Percentiles rank a stretch among this genome's conserved stretches.
phyloP scores from a whole-genome alignment of 2,888 invertebrate genomes.

The Spatulosminthurus flaviceps region DNA sequence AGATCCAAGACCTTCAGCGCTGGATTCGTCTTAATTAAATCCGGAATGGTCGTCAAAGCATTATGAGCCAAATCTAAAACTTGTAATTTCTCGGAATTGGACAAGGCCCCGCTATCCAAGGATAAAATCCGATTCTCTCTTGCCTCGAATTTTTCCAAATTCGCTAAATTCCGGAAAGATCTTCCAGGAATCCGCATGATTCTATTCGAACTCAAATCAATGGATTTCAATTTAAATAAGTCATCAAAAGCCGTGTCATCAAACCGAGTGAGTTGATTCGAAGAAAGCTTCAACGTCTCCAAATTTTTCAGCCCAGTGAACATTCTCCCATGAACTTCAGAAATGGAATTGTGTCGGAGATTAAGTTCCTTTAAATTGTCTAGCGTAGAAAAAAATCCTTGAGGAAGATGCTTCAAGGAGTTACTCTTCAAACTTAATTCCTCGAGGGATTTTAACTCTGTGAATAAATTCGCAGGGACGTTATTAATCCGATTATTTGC shows the following conservation, averaged over 20 bases:
- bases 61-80: slow-evolving; percentile 82
- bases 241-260: slow-evolving; percentile 78
- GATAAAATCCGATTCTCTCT: slow-evolving; percentile 79
- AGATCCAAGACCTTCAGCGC: slow-evolving; percentile 79
- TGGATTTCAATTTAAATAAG: slow-evolving; percentile 74
- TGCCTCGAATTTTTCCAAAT: slow-evolving; percentile 77
- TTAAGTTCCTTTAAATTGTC: slow-evolving; percentile 58
- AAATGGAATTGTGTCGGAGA: slow-evolving; percentile 60
- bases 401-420: slow-evolving; percentile 57
- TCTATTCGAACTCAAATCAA: slow-evolving; percentile 80
- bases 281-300: slow-evolving; percentile 72
- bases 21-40: slow-evolving; percentile 75
- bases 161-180: slow-evolving; percentile 71
- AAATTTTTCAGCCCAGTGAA: slow-evolving; percentile 57
- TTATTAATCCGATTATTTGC: slow-evolving; percentile 67
- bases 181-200: slow-evolving; percentile 74
- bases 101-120: slow-evolving; percentile 75
- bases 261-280: slow-evolving; percentile 77
- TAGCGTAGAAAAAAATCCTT: slow-evolving; percentile 56
- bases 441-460: slow-evolving; percentile 55
- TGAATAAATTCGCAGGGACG: slow-evolving; percentile 58
- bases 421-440: slow-evolving; percentile 64
- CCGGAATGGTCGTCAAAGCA: slow-evolving; percentile 76
- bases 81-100: slow-evolving; percentile 74
- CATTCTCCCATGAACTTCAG: slow-evolving; percentile 53